These are phyloP conservation scores for human DNA, from an alignment of 2,113 vertebrate genomes.

Conservation along the genomic window DNA sequence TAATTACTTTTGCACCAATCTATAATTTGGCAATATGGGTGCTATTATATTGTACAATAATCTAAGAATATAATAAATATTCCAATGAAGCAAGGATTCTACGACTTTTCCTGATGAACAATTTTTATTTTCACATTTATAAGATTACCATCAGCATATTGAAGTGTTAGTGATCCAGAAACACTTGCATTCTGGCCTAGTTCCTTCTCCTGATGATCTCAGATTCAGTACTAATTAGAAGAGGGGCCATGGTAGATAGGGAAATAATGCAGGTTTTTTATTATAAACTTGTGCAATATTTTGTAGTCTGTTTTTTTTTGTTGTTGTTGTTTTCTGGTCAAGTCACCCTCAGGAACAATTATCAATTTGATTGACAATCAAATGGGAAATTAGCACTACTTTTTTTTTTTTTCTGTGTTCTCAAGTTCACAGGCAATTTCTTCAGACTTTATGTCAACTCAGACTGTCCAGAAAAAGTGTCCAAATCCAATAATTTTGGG, in stretches of 20 bases:
- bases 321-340: background rate
- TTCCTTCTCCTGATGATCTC: background rate
- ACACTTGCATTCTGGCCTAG: background rate
- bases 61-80: background rate
- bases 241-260: background rate
- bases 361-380: background rate
- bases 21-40: background rate
- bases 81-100: background rate
- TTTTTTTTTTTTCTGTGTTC: background rate
- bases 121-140: background rate
- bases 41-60: background rate
- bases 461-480: background rate
- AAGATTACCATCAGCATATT: background rate
- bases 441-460: background rate
- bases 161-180: background rate
- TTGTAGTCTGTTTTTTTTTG: background rate
- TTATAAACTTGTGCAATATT: background rate
- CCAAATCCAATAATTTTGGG: background rate
- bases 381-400: background rate
- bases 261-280: background rate
- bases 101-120: background rate
- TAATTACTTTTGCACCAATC: background rate
- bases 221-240: background rate
- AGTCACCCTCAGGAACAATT: background rate
- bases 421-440: background rate